A percentile compares a stretch with the other conserved stretches of the same genome.
Evolutionary conservation across 2,113 vertebrate genomes (phyloP).

Genomic region (Eulacestoma nigropectus): DNA sequence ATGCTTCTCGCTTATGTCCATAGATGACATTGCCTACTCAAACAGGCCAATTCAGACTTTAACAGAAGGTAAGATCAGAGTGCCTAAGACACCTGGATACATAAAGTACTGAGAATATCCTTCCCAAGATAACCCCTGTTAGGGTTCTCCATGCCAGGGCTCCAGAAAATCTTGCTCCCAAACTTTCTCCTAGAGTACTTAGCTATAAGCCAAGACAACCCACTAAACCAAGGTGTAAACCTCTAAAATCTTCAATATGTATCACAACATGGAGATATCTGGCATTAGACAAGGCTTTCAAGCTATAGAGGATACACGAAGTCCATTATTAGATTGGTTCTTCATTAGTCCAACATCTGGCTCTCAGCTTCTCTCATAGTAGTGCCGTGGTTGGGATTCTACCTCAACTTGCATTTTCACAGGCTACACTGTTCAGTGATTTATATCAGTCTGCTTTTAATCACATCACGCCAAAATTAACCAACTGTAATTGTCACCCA

Average conservation of each 20-base stretch:
- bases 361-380: constrained; percentile 9
- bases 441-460: constrained; percentile 52
- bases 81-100: background rate
- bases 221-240: background rate
- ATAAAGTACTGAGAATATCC: background rate
- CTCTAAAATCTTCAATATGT: background rate
- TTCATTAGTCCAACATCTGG: constrained; percentile 40
- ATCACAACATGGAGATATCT: background rate
- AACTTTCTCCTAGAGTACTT: background rate
- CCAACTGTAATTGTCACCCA: constrained; percentile 10
- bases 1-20: background rate
- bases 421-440: constrained; percentile 16
- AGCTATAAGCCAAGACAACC: background rate
- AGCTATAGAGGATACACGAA: background rate
- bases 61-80: background rate
- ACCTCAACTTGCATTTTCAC: constrained; percentile 39
- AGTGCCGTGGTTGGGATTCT: background rate
- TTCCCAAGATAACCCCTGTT: background rate
- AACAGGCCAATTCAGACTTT: background rate
- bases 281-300: background rate
- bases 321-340: background rate
- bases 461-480: constrained; percentile 41
- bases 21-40: background rate
- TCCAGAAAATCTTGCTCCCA: background rate
- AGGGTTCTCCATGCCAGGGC: background rate